These are phyloP conservation scores for Brachylomia viminalis DNA, from an alignment of 2,888 invertebrate species.

Conservation along the genomic window DNA sequence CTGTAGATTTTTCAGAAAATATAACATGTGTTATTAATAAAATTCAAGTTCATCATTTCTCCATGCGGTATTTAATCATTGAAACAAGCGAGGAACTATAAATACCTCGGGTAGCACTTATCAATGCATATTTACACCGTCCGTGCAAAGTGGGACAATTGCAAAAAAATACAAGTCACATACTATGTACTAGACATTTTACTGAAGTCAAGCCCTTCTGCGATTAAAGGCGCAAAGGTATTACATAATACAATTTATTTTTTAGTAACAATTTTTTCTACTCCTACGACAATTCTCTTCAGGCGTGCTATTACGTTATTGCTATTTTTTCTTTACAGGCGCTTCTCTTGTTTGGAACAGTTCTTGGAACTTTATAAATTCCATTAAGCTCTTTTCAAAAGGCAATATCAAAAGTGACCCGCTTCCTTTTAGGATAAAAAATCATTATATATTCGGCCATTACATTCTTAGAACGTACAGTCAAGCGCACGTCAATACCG, in stretches of 20 bases:
- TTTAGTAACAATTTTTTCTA: constrained; percentile 12
- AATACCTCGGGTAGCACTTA: neutral
- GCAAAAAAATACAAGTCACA: too few relatives aligned
- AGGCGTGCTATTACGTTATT: constrained; percentile 32
- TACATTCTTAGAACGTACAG: neutral
- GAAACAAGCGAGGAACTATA: neutral
- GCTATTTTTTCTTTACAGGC: constrained; percentile 29
- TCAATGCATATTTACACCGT: neutral
- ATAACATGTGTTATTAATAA: neutral
- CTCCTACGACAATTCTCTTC: constrained; percentile 26
- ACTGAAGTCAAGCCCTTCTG: neutral
- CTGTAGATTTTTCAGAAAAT: neutral
- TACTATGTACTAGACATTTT: neutral
- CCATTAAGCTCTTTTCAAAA: constrained; percentile 3
- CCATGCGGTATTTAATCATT: neutral
- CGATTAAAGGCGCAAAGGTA: constrained; percentile 3
- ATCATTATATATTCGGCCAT: neutral
- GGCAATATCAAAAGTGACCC: constrained; percentile 7
- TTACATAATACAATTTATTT: constrained; percentile 12
- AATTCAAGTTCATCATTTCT: neutral
- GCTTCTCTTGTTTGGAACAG: neutral
- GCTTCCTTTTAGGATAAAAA: neutral
- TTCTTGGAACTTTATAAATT: constrained; percentile 16
- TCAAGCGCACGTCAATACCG: neutral
- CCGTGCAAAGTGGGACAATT: neutral